Base-by-base conservation (phyloP, 2,113 vertebrate genomes). In the Macaca fascicularis region DNA sequence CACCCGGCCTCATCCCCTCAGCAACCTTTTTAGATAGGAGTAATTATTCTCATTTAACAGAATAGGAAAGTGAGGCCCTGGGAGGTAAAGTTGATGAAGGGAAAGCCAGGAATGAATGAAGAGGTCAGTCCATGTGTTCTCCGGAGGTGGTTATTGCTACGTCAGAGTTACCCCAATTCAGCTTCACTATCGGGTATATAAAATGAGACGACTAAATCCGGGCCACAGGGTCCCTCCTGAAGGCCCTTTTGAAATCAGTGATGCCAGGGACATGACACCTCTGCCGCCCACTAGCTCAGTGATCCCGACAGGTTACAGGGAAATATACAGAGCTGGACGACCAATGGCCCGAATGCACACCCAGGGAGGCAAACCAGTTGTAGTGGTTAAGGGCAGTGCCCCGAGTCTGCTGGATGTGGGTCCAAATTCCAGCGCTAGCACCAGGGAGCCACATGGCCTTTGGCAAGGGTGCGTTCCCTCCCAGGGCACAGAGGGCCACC, bases 321-420 rank as follows among this genome's bases (percentile, higher is more conserved):
- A 67, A 48, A 23, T 1, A 14, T 5, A 76, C 10, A 69, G n/a
- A 50, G 25, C 1, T 23, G 75, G 70, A 32, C 8, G 50, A 35
- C 32, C 35, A 9, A 12, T 0, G 38, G 72, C 50, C 50, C 2
- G 2, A 19, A 27, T 27, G 12, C 2, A 19, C 10, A 45, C 61
- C n/a, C n/a, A 13, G 38, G n/a, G n/a, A 70, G 50, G 19, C n/a
- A n/a, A 19, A 40, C 23, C 83, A 38, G 6, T 3, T 1, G 64
- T 5, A 12, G 32, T 0, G n/a, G 45, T 69, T 45, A 52, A 76
- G 64, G 30, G 17, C 25, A 72, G n/a, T 1, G 0, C 25, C 27
- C 52, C 5, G 2, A 38, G 70, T 80, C 23, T 0, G 3, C 30
- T 7, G 4, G 11, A 30, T 5, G 0, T 5, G 19, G 50, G 50